Evolutionary conservation across 2,888 invertebrate genomes (phyloP), one percentile per base, ranked within the genome.

Genomic region (Apamea anceps): DNA sequence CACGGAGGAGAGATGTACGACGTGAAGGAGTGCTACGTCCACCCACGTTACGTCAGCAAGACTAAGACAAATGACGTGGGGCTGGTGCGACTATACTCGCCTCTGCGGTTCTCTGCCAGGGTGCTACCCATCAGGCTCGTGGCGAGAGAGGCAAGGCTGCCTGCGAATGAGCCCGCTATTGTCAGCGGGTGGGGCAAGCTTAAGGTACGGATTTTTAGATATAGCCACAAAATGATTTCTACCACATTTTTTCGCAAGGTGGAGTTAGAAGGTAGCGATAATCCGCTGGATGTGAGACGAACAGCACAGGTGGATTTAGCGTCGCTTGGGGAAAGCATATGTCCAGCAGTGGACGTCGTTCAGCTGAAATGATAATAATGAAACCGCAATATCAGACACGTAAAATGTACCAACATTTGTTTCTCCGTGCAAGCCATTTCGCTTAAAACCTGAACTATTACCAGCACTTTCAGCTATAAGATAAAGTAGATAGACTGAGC

Each of bases 141-240:
- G 51, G 93, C 90, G 0, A 91, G 90, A 32, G 94, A 90, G 0
- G 88, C 90, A 0, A 88, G 91, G 67, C 90, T 97, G 8, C 92
- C 89, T 0, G 95, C 96, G 0, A 88, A 94, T 54, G 90, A 93
- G 65, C 88, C 94, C 0, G 95, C 96, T 63, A 95, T 96, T 45
- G 96, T 97, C 0, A 97, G 97, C 2, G 97, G 97, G 0, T 97
- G 97, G 97, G 97, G 97, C 1, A 95, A 95, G 73, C 82, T 97
- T 12, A 93, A 92, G 93, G 94, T 95, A 87, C 6, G 13, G 0
- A 3, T 28, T 37, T 42, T 28, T 13, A 13, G 7, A 21, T 73
- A 28, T 18, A 37, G 32, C 32, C 21, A 32, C 21, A 1, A 32
- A 65, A 65, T 21, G 5, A 10, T 65, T 37, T 21, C 18, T 63